A percentile compares a stretch with the other conserved stretches of the same genome.
Conservation (phyloP, 2,113 vertebrate species). For the Cyanocitta stelleri region DNA sequence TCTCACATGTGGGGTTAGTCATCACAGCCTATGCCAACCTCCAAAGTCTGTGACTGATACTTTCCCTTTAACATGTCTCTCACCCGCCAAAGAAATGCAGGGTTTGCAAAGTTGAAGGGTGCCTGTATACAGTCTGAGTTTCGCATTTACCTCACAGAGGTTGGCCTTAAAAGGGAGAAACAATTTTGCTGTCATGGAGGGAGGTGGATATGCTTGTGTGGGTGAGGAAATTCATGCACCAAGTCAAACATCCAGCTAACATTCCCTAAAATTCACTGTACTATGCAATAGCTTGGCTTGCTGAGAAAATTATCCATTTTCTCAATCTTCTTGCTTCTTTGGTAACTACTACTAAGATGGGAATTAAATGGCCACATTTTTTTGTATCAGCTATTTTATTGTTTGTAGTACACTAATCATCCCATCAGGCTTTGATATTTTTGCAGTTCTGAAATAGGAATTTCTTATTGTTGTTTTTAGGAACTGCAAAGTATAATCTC, state of each 20-base stretch:
- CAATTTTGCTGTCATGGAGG: constrained; percentile 12
- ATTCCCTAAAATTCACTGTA: neutral
- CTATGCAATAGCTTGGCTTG: neutral
- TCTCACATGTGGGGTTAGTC: neutral
- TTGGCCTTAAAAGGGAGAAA: constrained; percentile 9
- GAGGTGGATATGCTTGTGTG: neutral
- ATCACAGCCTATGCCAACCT: neutral
- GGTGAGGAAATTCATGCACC: neutral
- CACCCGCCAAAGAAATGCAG: neutral
- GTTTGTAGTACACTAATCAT: neutral
- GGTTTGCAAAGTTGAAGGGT: neutral
- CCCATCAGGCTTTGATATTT: neutral
- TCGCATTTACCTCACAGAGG: neutral
- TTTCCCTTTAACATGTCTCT: neutral
- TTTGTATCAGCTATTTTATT: neutral
- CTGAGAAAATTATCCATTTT: neutral
- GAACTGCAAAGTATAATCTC: neutral
- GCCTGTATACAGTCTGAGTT: neutral
- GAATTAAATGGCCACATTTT: neutral
- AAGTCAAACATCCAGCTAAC: neutral
- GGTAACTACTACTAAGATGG: neutral
- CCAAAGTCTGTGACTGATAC: neutral
- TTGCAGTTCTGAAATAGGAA: neutral
- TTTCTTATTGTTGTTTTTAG: neutral
- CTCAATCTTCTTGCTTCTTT: neutral